Percentiles rank a stretch among this genome's conserved stretches.
phyloP scores from a whole-genome alignment of 2,888 invertebrate species.

The Actias luna region DNA sequence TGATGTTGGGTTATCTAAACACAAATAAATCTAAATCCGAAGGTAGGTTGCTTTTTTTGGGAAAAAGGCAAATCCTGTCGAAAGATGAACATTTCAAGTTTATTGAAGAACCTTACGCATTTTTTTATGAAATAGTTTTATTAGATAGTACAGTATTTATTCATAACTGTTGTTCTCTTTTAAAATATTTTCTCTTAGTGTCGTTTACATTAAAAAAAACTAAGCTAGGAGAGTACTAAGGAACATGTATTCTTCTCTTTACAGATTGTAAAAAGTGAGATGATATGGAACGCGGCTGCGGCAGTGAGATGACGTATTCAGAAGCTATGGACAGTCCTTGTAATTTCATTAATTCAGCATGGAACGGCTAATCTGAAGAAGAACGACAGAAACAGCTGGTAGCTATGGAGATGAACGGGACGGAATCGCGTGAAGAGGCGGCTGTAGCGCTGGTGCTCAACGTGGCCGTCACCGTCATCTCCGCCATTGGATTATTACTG shows the following conservation, averaged over 20 bases:
- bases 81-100: too few relatives aligned
- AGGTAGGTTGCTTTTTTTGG: too few relatives aligned
- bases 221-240: not conserved
- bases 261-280: slow-evolving; percentile 52
- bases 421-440: slow-evolving; percentile 73
- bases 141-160: too few relatives aligned
- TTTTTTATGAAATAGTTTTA: too few relatives aligned
- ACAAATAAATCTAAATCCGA: too few relatives aligned
- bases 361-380: slow-evolving; percentile 48
- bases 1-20: too few relatives aligned
- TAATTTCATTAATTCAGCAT: slow-evolving; percentile 33
- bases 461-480: slow-evolving; percentile 86
- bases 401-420: slow-evolving; percentile 73
- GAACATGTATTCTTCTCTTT: slow-evolving; percentile 19
- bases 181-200: too few relatives aligned
- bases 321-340: slow-evolving; percentile 33
- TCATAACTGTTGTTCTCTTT: too few relatives aligned
- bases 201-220: too few relatives aligned
- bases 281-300: slow-evolving; percentile 72
- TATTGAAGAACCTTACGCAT: too few relatives aligned
- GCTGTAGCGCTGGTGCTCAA: slow-evolving; percentile 85
- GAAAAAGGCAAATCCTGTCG: too few relatives aligned
- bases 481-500: slow-evolving; percentile 86
- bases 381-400: slow-evolving; percentile 46
- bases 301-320: slow-evolving; percentile 67